These are phyloP conservation scores for Cyclophora punctaria DNA, from an alignment of 2,888 invertebrate species.

Conservation along the genomic window DNA sequence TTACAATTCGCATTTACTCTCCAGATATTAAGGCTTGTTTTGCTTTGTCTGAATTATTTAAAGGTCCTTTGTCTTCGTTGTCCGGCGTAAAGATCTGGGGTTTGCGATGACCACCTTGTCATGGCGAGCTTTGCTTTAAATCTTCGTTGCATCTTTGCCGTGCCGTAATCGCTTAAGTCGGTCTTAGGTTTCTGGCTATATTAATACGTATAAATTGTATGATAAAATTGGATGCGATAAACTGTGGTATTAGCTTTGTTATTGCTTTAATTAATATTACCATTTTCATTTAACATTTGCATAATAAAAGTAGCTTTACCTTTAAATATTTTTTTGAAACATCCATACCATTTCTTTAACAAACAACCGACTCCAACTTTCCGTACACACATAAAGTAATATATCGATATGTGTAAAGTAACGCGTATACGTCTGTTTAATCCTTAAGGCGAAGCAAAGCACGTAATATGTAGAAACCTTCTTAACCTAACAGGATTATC, in stretches of 20 bases:
- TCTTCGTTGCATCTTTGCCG: slow-evolving; percentile 71
- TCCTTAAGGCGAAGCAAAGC: slow-evolving; percentile 81
- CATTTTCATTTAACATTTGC: too few species aligned
- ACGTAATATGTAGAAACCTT: slow-evolving; percentile 83
- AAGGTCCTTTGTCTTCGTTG: slow-evolving; percentile 69
- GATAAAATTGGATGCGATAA: background rate
- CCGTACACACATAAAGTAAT: slow-evolving; percentile 9
- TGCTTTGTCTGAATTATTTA: slow-evolving; percentile 65
- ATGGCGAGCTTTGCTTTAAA: slow-evolving; percentile 66
- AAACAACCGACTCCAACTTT: too few species aligned
- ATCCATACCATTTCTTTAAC: too few species aligned
- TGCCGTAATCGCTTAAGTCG: slow-evolving; percentile 51
- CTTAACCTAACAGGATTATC: slow-evolving; percentile 84
- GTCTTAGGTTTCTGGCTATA: slow-evolving; percentile 40
- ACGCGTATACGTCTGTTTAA: slow-evolving; percentile 72
- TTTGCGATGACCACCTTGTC: slow-evolving; percentile 73
- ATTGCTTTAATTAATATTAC: background rate
- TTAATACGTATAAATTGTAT: slow-evolving; percentile 59
- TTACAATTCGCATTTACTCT: slow-evolving; percentile 55
- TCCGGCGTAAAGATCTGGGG: slow-evolving; percentile 64
- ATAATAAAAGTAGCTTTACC: too few species aligned
- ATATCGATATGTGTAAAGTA: slow-evolving; percentile 48
- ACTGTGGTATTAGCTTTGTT: too few species aligned
- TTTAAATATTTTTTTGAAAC: too few species aligned
- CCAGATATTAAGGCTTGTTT: slow-evolving; percentile 58